Conservation (phyloP, 2,888 invertebrate species). For the Cenopis cana region DNA sequence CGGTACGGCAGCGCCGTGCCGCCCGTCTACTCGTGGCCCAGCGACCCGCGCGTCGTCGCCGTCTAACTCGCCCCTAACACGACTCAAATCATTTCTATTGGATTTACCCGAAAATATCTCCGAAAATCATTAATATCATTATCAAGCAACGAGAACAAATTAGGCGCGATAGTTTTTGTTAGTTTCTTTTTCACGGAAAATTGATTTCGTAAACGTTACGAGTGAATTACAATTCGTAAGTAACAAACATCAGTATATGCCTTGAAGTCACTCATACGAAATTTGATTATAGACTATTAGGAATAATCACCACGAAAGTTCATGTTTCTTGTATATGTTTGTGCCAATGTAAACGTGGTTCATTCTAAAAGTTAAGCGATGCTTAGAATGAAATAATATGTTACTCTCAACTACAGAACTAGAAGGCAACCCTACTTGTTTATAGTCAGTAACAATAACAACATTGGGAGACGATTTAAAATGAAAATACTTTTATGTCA, state of each 20-base stretch:
- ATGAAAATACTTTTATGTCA: too few relatives aligned
- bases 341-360: too few relatives aligned
- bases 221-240: too few relatives aligned
- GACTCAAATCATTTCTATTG: background rate
- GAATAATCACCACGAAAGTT: too few relatives aligned
- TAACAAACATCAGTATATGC: too few relatives aligned
- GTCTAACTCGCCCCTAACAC: conserved; percentile 54
- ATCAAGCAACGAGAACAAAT: background rate
- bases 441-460: background rate
- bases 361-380: too few relatives aligned
- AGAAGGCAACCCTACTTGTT: background rate
- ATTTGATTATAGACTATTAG: background rate
- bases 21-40: conserved; percentile 84
- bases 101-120: background rate
- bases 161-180: background rate
- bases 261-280: conserved; percentile 8
- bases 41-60: conserved; percentile 59
- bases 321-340: too few relatives aligned
- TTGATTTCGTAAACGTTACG: too few relatives aligned
- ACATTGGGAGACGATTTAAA: background rate
- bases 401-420: background rate
- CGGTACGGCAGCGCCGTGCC: conserved; percentile 89
- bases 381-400: background rate
- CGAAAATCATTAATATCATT: background rate
- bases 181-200: background rate